These are phyloP conservation scores for Sphecodes monilicornis DNA, from an alignment of 2,888 invertebrate species.

Conservation along the genomic window DNA sequence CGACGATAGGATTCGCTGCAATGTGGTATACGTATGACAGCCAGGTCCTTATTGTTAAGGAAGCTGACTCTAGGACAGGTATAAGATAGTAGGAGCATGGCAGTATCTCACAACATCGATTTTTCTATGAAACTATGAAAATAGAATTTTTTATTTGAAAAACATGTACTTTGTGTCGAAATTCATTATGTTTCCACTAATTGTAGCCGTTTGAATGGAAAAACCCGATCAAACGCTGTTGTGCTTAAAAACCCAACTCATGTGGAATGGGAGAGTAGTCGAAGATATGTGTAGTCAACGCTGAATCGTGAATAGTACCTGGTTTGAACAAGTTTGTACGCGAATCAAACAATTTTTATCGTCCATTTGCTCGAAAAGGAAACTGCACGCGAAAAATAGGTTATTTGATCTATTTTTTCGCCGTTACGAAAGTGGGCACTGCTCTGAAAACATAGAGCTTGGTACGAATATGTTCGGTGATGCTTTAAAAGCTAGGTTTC, in stretches of 20 bases:
- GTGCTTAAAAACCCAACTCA: not conserved
- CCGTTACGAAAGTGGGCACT: not conserved
- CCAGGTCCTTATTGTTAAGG: no score
- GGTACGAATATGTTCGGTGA: no score
- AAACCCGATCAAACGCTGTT: not conserved
- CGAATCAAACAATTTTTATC: not conserved
- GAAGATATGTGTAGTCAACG: not conserved
- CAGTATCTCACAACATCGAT: no score
- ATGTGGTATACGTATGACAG: no score
- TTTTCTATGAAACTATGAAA: not conserved
- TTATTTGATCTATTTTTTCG: not conserved
- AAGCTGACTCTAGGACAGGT: no score
- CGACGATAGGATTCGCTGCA: no score
- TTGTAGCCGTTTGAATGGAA: not conserved
- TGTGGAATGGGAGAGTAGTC: not conserved
- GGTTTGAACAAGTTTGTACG: not conserved
- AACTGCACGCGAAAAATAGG: not conserved
- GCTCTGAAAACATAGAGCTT: not conserved
- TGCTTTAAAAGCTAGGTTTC: not conserved
- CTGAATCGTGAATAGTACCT: not conserved
- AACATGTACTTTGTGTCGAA: not conserved
- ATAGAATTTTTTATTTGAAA: not conserved
- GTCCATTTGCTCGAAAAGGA: not conserved
- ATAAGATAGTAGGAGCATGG: no score
- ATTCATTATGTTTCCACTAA: not conserved